phyloP scores from a whole-genome alignment of 2,888 invertebrate species.

The Sinelater perroti region DNA sequence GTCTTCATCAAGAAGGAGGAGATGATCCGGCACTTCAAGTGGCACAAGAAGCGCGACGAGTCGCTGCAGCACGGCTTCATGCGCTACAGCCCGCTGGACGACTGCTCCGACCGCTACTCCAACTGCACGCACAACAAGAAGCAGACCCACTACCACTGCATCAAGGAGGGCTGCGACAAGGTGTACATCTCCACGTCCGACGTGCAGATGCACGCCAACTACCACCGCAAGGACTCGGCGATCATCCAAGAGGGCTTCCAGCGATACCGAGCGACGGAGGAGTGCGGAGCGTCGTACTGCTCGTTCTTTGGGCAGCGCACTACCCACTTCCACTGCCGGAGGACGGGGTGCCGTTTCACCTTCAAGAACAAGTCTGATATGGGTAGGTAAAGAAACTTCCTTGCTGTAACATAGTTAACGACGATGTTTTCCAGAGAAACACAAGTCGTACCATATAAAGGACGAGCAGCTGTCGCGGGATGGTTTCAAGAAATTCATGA shows the following conservation, averaged over 20 bases:
- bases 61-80: conserved; percentile 95
- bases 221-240: conserved; percentile 96
- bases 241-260: conserved; percentile 98
- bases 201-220: conserved; percentile 99
- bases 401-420: no score
- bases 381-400: conserved; percentile 90
- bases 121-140: conserved; percentile 90
- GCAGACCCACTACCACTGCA: conserved; percentile 97
- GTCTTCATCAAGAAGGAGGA: conserved; percentile 99
- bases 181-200: conserved; percentile 98
- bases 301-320: conserved; percentile 93
- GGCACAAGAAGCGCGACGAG: conserved; percentile 99
- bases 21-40: conserved; percentile 98
- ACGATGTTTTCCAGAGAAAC: conserved; percentile 85
- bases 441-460: conserved; percentile 97
- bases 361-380: conserved; percentile 99
- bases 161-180: conserved; percentile 93
- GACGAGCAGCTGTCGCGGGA: conserved; percentile 95
- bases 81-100: conserved; percentile 90
- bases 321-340: conserved; percentile 96
- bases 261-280: conserved; percentile 94
- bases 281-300: conserved; percentile 91
- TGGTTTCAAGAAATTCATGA: conserved; percentile 98
- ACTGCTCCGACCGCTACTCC: conserved; percentile 85
- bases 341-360: conserved; percentile 90